phyloP scores from a whole-genome alignment of 2,888 invertebrate genomes.

The Napeogenes inachia region DNA sequence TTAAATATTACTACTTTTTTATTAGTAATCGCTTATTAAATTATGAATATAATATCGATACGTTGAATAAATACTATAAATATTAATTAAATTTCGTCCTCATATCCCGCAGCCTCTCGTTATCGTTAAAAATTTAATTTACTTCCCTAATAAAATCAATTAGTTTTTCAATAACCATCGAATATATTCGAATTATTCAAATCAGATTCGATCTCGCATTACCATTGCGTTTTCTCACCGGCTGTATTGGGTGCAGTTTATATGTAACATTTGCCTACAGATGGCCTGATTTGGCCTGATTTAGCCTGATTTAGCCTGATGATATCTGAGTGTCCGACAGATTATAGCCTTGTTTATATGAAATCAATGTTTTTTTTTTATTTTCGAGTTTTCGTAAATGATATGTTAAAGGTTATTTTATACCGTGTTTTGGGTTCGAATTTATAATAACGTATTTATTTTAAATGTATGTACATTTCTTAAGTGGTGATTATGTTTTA shows the following conservation, averaged over 20 bases:
- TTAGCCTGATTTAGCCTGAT: constrained; percentile 12
- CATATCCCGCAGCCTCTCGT: too few relatives aligned
- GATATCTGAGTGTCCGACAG: constrained; percentile 1
- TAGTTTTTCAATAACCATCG: not conserved
- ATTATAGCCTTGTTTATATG: constrained; percentile 25
- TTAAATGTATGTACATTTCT: too few relatives aligned
- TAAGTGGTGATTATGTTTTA: too few relatives aligned
- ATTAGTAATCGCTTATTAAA: too few relatives aligned
- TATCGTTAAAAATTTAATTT: not conserved
- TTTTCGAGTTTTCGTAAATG: constrained; percentile 12
- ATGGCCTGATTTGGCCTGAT: constrained; percentile 25
- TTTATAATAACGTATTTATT: too few relatives aligned
- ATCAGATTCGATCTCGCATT: too few relatives aligned
- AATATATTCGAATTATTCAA: not conserved
- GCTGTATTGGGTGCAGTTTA: constrained; percentile 8
- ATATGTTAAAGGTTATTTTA: constrained; percentile 21
- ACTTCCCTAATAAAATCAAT: not conserved
- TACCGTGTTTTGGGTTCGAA: constrained; percentile 7
- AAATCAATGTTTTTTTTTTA: constrained; percentile 12
- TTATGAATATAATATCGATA: too few relatives aligned
- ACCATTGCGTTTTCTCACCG: not conserved
- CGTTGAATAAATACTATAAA: too few relatives aligned
- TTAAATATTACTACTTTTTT: too few relatives aligned
- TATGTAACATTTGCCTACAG: constrained; percentile 24
- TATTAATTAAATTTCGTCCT: too few relatives aligned